These are phyloP conservation scores for Tenualosa thibaudeaui DNA, from an alignment of 2,797 vertebrate species.

Conservation along the genomic window DNA sequence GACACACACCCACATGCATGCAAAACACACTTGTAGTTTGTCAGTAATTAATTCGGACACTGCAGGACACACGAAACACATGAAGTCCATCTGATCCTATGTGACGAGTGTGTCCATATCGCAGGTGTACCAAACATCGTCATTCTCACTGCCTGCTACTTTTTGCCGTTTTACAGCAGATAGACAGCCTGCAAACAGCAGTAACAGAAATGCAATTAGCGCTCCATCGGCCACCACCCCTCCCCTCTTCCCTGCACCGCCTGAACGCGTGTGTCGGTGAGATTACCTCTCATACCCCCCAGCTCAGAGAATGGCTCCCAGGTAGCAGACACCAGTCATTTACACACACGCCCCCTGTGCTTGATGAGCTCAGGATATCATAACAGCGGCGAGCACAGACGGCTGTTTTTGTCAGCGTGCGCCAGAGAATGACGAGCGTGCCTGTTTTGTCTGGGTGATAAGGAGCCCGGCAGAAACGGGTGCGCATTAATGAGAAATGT, in stretches of 20 bases:
- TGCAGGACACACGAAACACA: too few species aligned
- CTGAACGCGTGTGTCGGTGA: neutral
- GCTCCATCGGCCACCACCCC: too few species aligned
- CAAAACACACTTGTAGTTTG: neutral
- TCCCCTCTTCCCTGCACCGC: neutral
- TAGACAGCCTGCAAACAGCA: neutral
- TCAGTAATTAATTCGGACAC: neutral
- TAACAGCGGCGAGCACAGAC: neutral
- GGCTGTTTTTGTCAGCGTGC: neutral
- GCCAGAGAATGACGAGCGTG: neutral
- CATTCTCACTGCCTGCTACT: neutral
- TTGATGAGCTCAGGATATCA: neutral
- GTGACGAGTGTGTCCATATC: too few species aligned
- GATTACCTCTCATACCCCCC: neutral
- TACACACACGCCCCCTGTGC: neutral
- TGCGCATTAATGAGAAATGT: conserved; percentile 10
- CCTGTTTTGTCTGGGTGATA: neutral
- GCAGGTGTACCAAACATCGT: neutral
- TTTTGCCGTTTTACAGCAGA: neutral
- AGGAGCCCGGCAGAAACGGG: neutral
- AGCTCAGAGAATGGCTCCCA: neutral
- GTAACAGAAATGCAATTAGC: conserved; percentile 16
- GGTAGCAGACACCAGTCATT: neutral
- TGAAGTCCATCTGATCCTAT: too few species aligned
- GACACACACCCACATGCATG: neutral